Base-by-base conservation (phyloP, 2,113 vertebrate species). In the Crotalus viridis region DNA sequence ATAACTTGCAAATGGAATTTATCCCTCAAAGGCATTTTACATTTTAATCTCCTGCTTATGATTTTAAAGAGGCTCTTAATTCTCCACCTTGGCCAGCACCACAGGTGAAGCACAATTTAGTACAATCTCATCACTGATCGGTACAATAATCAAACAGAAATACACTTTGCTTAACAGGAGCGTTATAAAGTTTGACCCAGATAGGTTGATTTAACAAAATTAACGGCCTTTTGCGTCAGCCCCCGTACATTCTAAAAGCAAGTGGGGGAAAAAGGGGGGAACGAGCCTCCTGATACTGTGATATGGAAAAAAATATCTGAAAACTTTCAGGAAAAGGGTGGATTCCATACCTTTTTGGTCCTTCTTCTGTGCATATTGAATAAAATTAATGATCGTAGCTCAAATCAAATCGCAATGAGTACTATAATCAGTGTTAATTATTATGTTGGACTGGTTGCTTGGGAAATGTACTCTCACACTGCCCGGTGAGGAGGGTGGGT, bases 1-100 rank as follows among this genome's bases (percentile, higher is more conserved):
- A 90, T 94, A 93, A 94, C 96, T 95, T 91, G 33, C 15, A 85
- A 94, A 93, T 15, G 61, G 91, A 94, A 95, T 95, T 91, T 95
- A 10, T 89, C 94, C 86, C 95, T 39, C 91, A 43, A 86, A 95
- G 93, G 92, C 86, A 89, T 95, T 52, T 96, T 94, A 91, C 21
- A 90, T 88, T 93, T 92, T 94, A 96, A 96, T 95, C 90, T 61
- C 26, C 81, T 92, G 43, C 93, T 95, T 93, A 94, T 88, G 91
- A 86, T 93, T 96, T 96, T 93, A 85, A 91, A 92, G 87, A 93
- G 91, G 95, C 92, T 87, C 89, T 91, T 93, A 91, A 61, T 51
- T 64, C 46, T 94, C 88, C 43, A 69, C 39, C 33, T 57, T 51
- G 6, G 39, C 46, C 91, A 54, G 26, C 89, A 59, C 22, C 92